phyloP scores from a whole-genome alignment of 2,888 invertebrate genomes.

The Harpalus rufipes region DNA sequence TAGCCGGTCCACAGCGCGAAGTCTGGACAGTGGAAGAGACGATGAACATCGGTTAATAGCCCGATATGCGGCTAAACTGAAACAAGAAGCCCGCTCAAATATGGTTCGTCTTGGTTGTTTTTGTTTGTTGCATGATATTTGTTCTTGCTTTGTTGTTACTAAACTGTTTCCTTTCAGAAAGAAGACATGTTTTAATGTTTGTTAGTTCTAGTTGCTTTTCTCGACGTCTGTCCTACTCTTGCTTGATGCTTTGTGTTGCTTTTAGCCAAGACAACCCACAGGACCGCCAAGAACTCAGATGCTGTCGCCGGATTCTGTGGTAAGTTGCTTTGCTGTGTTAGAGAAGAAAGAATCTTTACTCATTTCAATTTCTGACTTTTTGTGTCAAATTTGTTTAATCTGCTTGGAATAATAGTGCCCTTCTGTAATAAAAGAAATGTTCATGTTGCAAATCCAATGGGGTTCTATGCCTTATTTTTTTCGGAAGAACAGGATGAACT shows the following conservation, averaged over 20 bases:
- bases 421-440: too few species aligned
- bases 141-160: slow-evolving; percentile 61
- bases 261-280: slow-evolving; percentile 77
- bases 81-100: slow-evolving; percentile 91
- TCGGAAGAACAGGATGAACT: too few species aligned
- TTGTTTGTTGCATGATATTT: slow-evolving; percentile 69
- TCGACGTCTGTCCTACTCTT: slow-evolving; percentile 13
- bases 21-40: slow-evolving; percentile 80
- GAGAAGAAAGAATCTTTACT: slow-evolving; percentile 16
- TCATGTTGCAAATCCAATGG: too few species aligned
- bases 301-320: slow-evolving; percentile 82
- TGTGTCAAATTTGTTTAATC: too few species aligned
- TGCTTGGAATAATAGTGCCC: too few species aligned
- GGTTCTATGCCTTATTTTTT: too few species aligned
- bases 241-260: slow-evolving; percentile 73
- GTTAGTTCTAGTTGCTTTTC: slow-evolving; percentile 43
- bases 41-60: slow-evolving; percentile 98
- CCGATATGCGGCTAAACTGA: slow-evolving; percentile 95
- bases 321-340: slow-evolving; percentile 71
- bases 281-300: slow-evolving; percentile 81
- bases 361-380: slow-evolving; percentile 25
- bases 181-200: slow-evolving; percentile 34
- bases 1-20: slow-evolving; percentile 82
- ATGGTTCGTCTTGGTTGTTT: slow-evolving; percentile 77
- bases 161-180: slow-evolving; percentile 48